phyloP scores from a whole-genome alignment of 2,888 invertebrate species.

The Acleris cristana region DNA sequence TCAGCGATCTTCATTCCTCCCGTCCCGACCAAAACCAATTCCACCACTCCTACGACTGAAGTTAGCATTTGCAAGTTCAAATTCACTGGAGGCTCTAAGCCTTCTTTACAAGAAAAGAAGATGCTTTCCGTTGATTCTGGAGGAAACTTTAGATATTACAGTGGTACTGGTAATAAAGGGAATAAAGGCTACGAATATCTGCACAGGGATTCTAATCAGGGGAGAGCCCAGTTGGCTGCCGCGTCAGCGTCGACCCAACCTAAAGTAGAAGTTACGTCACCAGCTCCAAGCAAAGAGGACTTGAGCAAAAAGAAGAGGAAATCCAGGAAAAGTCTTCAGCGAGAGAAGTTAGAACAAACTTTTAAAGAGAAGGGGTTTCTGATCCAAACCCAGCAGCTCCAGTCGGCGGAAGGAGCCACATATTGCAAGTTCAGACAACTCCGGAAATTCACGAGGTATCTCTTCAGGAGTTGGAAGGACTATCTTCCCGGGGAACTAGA shows the following conservation, averaged over 20 bases:
- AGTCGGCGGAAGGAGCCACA: conserved; percentile 96
- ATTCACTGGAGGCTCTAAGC: conserved; percentile 95
- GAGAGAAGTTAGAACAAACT: conserved; percentile 95
- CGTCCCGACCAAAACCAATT: conserved; percentile 88
- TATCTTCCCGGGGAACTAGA: conserved; percentile 91
- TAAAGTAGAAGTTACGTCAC: conserved; percentile 44
- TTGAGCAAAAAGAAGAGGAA: conserved; percentile 87
- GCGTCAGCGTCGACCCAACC: conserved; percentile 53
- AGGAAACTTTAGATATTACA: conserved; percentile 94
- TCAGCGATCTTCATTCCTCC: conserved; percentile 94
- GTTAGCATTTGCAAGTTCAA: conserved; percentile 97
- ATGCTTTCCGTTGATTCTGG: conserved; percentile 95
- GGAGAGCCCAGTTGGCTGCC: conserved; percentile 56
- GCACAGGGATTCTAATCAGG: conserved; percentile 87
- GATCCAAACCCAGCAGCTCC: conserved; percentile 96
- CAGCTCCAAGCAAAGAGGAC: conserved; percentile 61
- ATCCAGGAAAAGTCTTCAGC: conserved; percentile 91
- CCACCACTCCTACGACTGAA: conserved; percentile 91
- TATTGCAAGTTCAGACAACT: conserved; percentile 96
- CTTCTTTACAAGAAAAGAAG: conserved; percentile 94
- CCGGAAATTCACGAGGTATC: conserved; percentile 94
- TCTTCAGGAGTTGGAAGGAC: conserved; percentile 97
- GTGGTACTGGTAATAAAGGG: conserved; percentile 92
- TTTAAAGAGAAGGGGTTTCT: conserved; percentile 96
- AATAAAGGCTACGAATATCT: conserved; percentile 92